Conservation (phyloP, 2,113 vertebrate genomes). For the Dasyprocta punctata region DNA sequence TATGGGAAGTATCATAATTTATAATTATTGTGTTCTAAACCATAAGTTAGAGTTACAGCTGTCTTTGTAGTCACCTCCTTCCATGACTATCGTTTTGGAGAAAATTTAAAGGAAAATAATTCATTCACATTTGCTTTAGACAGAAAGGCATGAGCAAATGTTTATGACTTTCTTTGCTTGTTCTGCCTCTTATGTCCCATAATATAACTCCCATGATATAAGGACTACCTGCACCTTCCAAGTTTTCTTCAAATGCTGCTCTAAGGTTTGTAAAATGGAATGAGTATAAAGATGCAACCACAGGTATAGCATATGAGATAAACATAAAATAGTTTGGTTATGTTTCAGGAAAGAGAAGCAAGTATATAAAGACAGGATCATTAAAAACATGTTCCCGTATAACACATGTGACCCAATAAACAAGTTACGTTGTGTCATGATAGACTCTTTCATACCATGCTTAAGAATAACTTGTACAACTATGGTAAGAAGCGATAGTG, state of each 20-base stretch:
- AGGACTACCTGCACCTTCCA: background rate
- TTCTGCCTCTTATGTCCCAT: background rate
- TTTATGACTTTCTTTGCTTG: background rate
- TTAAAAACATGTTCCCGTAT: background rate
- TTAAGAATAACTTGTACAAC: background rate
- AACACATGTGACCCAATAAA: background rate
- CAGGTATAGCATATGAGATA: background rate
- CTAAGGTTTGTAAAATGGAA: background rate
- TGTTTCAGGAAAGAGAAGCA: background rate
- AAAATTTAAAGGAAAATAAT: background rate
- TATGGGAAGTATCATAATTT: background rate
- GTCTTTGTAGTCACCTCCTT: background rate
- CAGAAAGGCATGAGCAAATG: background rate
- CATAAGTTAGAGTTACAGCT: background rate
- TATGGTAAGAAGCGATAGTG: background rate
- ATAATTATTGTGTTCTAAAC: background rate
- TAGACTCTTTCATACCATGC: background rate
- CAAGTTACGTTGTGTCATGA: background rate
- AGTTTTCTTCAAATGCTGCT: background rate
- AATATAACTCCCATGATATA: background rate
- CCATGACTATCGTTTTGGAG: background rate
- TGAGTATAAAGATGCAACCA: background rate
- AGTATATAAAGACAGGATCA: background rate
- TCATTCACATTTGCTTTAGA: background rate
- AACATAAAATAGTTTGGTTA: background rate